Conservation (phyloP, 2,113 vertebrate genomes). For the Pterocles gutturalis region DNA sequence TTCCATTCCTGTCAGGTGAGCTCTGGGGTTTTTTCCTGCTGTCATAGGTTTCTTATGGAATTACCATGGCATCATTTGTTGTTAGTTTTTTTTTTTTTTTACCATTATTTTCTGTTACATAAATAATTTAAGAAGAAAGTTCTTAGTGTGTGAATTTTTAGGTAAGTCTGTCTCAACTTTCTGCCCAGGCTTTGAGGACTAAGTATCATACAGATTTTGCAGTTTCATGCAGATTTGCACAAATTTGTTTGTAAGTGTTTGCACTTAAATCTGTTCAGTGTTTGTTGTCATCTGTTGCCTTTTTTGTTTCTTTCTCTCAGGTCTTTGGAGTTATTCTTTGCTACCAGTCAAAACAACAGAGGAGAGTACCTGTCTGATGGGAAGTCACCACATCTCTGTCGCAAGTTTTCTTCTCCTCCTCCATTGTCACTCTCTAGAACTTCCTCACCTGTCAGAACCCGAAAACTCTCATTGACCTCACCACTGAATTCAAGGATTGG, state of each 20-base stretch:
- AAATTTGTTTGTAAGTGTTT: not conserved
- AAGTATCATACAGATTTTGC: not conserved
- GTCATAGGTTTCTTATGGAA: rapidly evolving
- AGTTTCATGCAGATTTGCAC: not conserved
- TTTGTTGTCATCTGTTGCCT: not conserved
- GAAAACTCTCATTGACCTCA: slow-evolving; percentile 94
- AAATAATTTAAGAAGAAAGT: not conserved
- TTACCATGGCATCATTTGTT: rapidly evolving
- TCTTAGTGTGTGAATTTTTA: not conserved
- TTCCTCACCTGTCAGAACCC: slow-evolving; percentile 89
- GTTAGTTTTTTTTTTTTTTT: rapidly evolving
- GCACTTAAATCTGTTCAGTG: not conserved
- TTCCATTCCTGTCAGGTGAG: slow-evolving; percentile 93
- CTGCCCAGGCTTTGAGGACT: not conserved
- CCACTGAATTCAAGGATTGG: slow-evolving; percentile 87
- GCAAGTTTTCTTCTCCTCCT: slow-evolving; percentile 97
- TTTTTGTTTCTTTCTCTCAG: slow-evolving; percentile 65
- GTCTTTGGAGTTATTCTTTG: slow-evolving; percentile 97
- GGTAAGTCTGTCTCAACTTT: not conserved
- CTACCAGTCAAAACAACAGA: slow-evolving; percentile 90
- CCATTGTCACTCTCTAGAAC: slow-evolving; percentile 90
- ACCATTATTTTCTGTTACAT: not conserved
- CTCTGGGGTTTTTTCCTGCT: not conserved
- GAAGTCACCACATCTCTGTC: slow-evolving; percentile 91
- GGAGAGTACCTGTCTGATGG: slow-evolving; percentile 88